Evolutionary conservation across 53 echinoderm and acorn worm species (phyloP).

Genomic region (Echinarachnius parma): DNA sequence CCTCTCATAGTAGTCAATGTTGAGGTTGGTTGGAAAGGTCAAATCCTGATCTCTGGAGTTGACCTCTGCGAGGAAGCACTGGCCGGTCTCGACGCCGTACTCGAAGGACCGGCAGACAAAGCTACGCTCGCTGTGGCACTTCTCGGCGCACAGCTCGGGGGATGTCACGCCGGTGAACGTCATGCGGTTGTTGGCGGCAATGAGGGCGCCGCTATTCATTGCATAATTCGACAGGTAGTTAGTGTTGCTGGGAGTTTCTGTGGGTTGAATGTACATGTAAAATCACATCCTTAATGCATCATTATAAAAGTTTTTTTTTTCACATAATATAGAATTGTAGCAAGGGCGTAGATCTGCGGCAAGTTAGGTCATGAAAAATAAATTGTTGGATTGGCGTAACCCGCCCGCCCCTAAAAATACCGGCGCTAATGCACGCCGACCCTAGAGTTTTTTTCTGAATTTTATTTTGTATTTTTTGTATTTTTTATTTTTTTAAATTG

Average conservation of each 20-base stretch:
- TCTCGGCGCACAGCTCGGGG: conserved; percentile 58
- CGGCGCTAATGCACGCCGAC: no score
- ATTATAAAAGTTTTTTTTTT: no score
- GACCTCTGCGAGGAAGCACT: conserved; percentile 65
- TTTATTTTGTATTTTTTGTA: no score
- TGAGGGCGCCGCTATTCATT: conserved; percentile 31
- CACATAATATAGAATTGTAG: no score
- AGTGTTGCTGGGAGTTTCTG: background rate
- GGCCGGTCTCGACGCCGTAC: conserved; percentile 33
- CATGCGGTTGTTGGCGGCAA: conserved; percentile 51
- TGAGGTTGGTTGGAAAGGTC: conserved; percentile 28
- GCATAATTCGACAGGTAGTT: conserved; percentile 41
- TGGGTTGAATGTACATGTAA: background rate
- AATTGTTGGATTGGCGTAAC: no score
- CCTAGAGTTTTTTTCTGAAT: no score
- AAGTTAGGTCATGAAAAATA: no score
- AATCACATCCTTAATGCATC: no score
- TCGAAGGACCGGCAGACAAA: conserved; percentile 91
- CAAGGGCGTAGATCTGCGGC: no score
- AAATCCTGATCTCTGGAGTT: conserved; percentile 49
- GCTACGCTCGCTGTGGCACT: conserved; percentile 42
- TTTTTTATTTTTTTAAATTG: no score
- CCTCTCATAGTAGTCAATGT: conserved; percentile 79
- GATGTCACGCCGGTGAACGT: conserved; percentile 19
- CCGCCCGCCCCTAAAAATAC: no score